Conservation (phyloP, 2,797 vertebrate genomes). For the Poeciliopsis paucimaculata region DNA sequence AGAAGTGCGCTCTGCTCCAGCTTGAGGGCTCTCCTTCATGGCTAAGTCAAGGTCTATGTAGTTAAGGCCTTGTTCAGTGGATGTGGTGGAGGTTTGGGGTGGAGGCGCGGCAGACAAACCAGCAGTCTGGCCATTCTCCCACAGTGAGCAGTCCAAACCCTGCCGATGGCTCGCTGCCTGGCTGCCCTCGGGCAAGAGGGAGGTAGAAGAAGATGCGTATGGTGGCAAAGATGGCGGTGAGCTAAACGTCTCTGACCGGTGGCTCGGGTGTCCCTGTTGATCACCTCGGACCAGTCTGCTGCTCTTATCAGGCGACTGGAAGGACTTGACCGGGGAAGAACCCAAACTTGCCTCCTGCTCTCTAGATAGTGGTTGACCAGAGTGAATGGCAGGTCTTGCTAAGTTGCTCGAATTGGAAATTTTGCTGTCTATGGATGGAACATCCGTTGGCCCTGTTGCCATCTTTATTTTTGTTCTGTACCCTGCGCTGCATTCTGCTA, state of each 20-base stretch:
- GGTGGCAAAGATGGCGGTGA: constrained; percentile 60
- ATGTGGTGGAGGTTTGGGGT: constrained; percentile 70
- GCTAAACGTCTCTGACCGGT: constrained; percentile 76
- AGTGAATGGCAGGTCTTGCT: constrained; percentile 54
- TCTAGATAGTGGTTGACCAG: constrained; percentile 59
- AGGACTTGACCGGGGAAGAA: constrained; percentile 74
- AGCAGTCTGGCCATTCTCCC: constrained; percentile 72
- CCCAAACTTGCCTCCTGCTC: constrained; percentile 70
- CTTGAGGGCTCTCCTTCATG: constrained; percentile 69
- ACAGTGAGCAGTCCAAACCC: constrained; percentile 74
- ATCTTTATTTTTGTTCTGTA: constrained; percentile 65
- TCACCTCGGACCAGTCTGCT: constrained; percentile 69
- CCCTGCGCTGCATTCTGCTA: constrained; percentile 55
- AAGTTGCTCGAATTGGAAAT: constrained; percentile 66
- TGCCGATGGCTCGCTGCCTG: constrained; percentile 70
- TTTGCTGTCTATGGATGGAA: constrained; percentile 64
- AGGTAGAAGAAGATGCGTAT: constrained; percentile 72
- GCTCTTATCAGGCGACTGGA: constrained; percentile 74
- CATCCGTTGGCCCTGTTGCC: constrained; percentile 51
- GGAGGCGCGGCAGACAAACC: constrained; percentile 65
- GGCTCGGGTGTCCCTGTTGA: constrained; percentile 68
- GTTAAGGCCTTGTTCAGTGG: constrained; percentile 82
- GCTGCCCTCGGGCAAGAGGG: constrained; percentile 73
- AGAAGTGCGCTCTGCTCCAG: constrained; percentile 71
- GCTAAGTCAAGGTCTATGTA: constrained; percentile 87